Base-by-base conservation (phyloP, 2,888 invertebrate genomes). In the Danaus chrysippus region DNA sequence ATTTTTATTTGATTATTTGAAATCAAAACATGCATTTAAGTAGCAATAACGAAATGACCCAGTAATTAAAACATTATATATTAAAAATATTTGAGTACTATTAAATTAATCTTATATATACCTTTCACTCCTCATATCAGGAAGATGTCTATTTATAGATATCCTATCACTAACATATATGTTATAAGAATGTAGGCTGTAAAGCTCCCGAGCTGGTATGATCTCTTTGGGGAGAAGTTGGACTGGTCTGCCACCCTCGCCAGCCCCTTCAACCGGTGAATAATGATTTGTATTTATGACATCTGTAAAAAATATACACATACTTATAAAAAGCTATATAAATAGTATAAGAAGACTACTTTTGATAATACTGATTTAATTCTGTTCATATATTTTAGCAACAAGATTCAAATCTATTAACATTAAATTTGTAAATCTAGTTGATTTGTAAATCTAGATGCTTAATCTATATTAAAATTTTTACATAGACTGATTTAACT, bases 151-250 rank as follows among this genome's bases (percentile, higher is more conserved):
- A 78, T 97, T 97, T 43, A 97, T 91, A 10, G 97, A 95, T 78
- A 98, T 97, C 69, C 94, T 93, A 86, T 98, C 97, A 78, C 97
- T 96, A 61, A 96, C 97, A 83, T 97, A 87, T 70, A 98, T 92
- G 81, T 98, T 98, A 79, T 97, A 98, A 43, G 95, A 93, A 81
- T 98, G 97, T 42, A 98, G 93, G 73, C 94, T 93, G 78, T 95
- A 97, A 44, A 96, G 91, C 67, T 96, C 95, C 75, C 94, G 94
- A 92, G 96, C 96, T 71, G 93, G 93, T 43, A 94, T 92, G 54
- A 95, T 91, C 74, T 97, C 95, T 72, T 94, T 93, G 8, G 94
- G 93, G 11, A 95, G 93, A 62, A 97, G 92, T 57, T 95, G 91
- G 0, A 97, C 97, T 0, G 97, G 96, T 61, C 94, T 92, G 0